Evolutionary conservation across 1,140 invertebrate genomes (phyloP).

Genomic region (Caenorhabditis brenneri): DNA sequence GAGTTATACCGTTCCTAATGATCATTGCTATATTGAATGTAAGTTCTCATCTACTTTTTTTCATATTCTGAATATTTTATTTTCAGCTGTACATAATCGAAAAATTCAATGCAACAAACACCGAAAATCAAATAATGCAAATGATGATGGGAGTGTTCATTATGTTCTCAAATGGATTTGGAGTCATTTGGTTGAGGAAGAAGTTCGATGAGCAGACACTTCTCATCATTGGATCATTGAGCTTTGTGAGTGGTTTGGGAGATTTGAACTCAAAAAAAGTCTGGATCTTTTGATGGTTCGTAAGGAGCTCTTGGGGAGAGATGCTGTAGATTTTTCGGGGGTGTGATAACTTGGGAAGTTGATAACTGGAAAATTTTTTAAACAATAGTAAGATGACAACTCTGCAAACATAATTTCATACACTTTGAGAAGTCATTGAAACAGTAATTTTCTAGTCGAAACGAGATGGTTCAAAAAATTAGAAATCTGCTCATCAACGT

Average conservation of each 20-base stretch:
- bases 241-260: constrained; percentile 49
- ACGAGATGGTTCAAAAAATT: no score
- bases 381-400: no score
- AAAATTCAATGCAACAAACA: constrained; percentile 38
- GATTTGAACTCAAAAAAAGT: background rate
- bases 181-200: constrained; percentile 55
- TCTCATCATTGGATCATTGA: constrained; percentile 45
- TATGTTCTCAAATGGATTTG: constrained; percentile 56
- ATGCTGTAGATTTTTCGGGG: no score
- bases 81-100: constrained; percentile 57
- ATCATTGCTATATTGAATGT: constrained; percentile 53
- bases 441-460: no score
- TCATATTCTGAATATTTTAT: background rate
- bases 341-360: no score
- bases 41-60: background rate
- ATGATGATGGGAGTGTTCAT: constrained; percentile 54
- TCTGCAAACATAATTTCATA: no score
- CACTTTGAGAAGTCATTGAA: no score
- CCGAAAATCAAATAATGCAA: constrained; percentile 52
- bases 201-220: constrained; percentile 55
- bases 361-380: no score
- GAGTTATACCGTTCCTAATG: constrained; percentile 45
- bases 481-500: no score
- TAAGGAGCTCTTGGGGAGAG: no score
- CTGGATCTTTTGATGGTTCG: background rate